Evolutionary conservation across 2,797 vertebrate species (phyloP).

Genomic region (Siniperca undulata): DNA sequence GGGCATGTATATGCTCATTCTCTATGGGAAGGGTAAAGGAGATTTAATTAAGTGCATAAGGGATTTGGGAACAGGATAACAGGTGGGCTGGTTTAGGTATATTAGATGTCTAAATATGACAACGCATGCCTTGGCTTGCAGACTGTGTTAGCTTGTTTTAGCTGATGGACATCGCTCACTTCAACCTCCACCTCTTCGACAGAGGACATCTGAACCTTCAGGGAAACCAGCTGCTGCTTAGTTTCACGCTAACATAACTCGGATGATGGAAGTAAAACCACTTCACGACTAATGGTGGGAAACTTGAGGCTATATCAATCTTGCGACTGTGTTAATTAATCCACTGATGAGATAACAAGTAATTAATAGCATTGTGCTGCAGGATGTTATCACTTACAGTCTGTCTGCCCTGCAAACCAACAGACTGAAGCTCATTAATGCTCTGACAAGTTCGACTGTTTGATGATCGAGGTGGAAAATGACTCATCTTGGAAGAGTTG

Average conservation of each 20-base stretch:
- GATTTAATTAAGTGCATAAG: constrained; percentile 39
- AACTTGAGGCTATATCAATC: constrained; percentile 72
- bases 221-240: constrained; percentile 59
- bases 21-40: constrained; percentile 12
- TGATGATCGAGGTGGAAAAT: constrained; percentile 49
- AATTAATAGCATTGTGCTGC: constrained; percentile 81
- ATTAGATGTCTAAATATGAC: constrained; percentile 35
- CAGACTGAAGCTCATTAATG: constrained; percentile 62
- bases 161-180: constrained; percentile 27
- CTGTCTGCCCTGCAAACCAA: constrained; percentile 56
- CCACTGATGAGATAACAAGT: constrained; percentile 75
- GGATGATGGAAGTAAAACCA: constrained; percentile 44
- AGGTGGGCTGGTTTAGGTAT: constrained; percentile 55
- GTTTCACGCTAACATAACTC: constrained; percentile 30
- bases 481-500: constrained; percentile 43
- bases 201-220: constrained; percentile 52
- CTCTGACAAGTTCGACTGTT: constrained; percentile 53
- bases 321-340: constrained; percentile 74
- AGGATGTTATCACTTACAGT: constrained; percentile 75
- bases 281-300: constrained; percentile 70
- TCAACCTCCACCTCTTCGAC: constrained; percentile 40
- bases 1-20: constrained; percentile 10
- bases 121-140: constrained; percentile 3
- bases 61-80: constrained; percentile 40
- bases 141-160: constrained; percentile 14